Base-by-base conservation (phyloP, 2,888 invertebrate genomes). In the Sycophila texana region DNA sequence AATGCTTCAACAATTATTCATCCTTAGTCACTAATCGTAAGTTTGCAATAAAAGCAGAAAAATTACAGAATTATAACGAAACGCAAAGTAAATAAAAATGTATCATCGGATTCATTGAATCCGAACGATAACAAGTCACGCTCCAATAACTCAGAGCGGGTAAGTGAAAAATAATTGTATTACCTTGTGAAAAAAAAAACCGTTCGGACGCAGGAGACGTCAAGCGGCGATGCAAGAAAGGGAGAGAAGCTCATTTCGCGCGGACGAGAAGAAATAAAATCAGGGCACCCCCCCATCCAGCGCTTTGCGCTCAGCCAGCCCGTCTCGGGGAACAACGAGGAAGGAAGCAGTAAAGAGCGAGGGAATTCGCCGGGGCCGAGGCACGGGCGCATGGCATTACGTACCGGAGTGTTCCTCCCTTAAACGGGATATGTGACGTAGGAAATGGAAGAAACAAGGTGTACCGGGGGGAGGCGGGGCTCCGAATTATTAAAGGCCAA, bases 401-500 rank as follows among this genome's bases (percentile, higher is more conserved):
- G 30, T 16, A 16, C 53, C 49, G 51, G 47, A 16, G 63, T n/a
- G 49, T 1, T 5, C 63, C 58, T 74, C 57, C 53, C 70, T 73
- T 73, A 77, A 77, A 58, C 77, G 80, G 74, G 70, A 73, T 80
- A 74, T 77, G 80, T 73, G 66, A 77, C 58, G 77, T 66, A 65
- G 74, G 70, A 74, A 80, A 80, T 77, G 74, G 65, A 80, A 74
- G 74, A 80, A 78, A 78, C 78, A 75, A 66, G 77, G 73, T 70
- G 80, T 65, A 70, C 74, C 26, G 18, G 63, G 55, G 30, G 16
- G 58, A 63, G 65, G 14, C 39, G 60, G 63, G 73, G 75, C 81
- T 26, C 82, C 80, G 84, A 85, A 84, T 84, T 84, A 84, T 84
- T 78, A 81, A 82, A 84, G 82, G 82, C 81, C 49, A 14, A 18